These are phyloP conservation scores for Corythornis cristatus DNA, from an alignment of 2,113 vertebrate species.

Conservation along the genomic window DNA sequence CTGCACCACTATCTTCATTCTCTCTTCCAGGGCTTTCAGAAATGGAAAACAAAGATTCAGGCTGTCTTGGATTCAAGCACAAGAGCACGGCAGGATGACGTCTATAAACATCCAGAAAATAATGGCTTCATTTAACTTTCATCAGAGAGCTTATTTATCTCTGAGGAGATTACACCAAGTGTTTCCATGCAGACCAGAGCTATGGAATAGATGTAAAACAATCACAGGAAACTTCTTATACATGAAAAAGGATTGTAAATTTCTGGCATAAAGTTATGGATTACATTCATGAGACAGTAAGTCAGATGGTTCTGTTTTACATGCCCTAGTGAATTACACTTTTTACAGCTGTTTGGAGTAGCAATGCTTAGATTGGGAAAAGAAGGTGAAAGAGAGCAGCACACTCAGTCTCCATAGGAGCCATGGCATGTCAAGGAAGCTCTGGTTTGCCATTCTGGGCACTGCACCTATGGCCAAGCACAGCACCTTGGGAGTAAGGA, in stretches of 20 bases:
- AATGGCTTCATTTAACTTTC: slow-evolving; percentile 28
- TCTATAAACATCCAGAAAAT: slow-evolving; percentile 33
- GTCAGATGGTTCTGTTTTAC: not conserved
- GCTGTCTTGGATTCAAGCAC: not conserved
- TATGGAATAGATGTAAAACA: not conserved
- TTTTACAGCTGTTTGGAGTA: not conserved
- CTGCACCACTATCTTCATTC: not conserved
- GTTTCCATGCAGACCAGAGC: slow-evolving; percentile 14
- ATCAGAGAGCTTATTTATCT: slow-evolving; percentile 49
- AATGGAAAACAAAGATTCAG: slow-evolving; percentile 2
- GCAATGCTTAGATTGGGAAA: not conserved
- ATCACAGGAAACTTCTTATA: slow-evolving; percentile 11
- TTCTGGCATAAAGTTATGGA: not conserved
- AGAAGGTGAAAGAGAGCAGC: not conserved
- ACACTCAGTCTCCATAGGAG: not conserved
- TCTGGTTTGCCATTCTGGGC: not conserved
- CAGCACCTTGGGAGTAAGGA: not conserved
- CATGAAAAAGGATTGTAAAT: not conserved
- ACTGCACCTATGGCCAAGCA: not conserved
- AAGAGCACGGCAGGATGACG: not conserved
- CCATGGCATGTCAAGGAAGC: fast-evolving
- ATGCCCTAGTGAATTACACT: not conserved
- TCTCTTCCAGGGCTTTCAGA: not conserved
- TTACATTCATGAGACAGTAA: not conserved
- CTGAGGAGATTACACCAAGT: slow-evolving; percentile 1